Percentiles rank a stretch among this genome's conserved stretches.
These are phyloP conservation scores for Halocaridina rubra DNA, from an alignment of 2,888 invertebrate genomes.

Conservation along the genomic window DNA sequence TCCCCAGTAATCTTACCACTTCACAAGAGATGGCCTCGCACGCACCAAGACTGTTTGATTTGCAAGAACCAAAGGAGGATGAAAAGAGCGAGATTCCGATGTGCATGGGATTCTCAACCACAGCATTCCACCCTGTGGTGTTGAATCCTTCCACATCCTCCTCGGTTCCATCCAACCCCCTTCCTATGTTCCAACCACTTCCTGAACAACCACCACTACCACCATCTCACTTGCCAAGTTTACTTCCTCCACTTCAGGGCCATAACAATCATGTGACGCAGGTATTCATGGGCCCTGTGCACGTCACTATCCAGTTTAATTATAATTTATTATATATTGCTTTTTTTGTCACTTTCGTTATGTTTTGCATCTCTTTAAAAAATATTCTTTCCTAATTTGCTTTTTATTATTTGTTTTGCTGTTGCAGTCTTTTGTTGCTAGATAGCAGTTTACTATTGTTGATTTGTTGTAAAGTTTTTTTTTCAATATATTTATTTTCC, in stretches of 20 bases:
- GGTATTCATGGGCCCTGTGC: conserved; percentile 54
- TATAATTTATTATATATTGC: not conserved
- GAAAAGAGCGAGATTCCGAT: not conserved
- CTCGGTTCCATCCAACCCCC: conserved; percentile 20
- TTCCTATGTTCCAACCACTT: conserved; percentile 35
- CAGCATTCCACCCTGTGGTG: not conserved
- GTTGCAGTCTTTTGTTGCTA: too few relatives aligned
- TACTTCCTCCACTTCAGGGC: conserved; percentile 34
- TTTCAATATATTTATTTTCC: too few relatives aligned
- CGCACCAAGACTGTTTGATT: not conserved
- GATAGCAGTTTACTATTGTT: too few relatives aligned
- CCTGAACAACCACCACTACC: conserved; percentile 21
- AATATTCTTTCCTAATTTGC: too few relatives aligned
- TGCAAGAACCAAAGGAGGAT: not conserved
- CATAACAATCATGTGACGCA: conserved; percentile 44
- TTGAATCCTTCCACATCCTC: conserved; percentile 26
- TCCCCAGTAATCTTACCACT: not conserved
- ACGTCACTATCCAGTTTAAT: conserved; percentile 2
- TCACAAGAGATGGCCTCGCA: not conserved
- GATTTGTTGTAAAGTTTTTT: too few relatives aligned
- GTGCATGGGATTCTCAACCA: not conserved
- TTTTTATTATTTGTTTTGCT: too few relatives aligned
- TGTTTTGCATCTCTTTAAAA: too few relatives aligned
- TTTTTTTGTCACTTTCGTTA: not conserved
- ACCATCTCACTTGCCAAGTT: conserved; percentile 21